These are phyloP conservation scores for Bradypodion pumilum DNA, from an alignment of 2,797 vertebrate genomes.

Conservation along the genomic window DNA sequence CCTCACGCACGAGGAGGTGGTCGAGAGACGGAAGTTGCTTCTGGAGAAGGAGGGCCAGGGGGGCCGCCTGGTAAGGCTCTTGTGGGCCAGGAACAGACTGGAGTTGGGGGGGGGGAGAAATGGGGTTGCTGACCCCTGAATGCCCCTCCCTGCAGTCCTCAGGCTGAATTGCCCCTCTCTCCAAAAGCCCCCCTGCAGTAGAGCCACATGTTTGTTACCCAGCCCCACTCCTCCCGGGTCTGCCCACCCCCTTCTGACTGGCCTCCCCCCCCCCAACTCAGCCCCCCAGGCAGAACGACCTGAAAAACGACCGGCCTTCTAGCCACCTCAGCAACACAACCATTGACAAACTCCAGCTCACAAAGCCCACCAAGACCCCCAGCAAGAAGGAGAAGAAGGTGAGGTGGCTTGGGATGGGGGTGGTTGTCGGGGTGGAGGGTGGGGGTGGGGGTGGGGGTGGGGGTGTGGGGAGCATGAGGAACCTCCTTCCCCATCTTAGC, in stretches of 20 bases:
- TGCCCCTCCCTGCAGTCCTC: background rate
- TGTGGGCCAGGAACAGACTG: too few relatives aligned
- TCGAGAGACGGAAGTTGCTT: constrained; percentile 81
- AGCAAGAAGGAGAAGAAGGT: constrained; percentile 77
- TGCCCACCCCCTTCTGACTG: too few relatives aligned
- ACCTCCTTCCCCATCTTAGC: background rate
- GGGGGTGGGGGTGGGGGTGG: too few relatives aligned
- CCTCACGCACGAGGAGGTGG: constrained; percentile 83
- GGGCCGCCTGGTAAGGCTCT: constrained; percentile 53
- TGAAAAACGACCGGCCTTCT: constrained; percentile 33
- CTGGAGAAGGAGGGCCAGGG: constrained; percentile 65
- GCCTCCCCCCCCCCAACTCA: background rate
- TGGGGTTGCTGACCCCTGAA: background rate
- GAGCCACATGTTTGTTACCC: too few relatives aligned
- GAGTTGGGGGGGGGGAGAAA: too few relatives aligned
- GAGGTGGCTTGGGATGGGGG: constrained; percentile 37
- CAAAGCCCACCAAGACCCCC: constrained; percentile 66
- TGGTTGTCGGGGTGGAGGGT: too few relatives aligned
- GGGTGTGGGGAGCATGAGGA: too few relatives aligned
- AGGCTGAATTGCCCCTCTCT: background rate
- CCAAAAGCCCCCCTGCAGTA: background rate
- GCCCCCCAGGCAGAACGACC: constrained; percentile 17
- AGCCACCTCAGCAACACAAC: constrained; percentile 56
- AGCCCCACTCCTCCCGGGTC: too few relatives aligned
- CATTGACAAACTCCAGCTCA: constrained; percentile 39